phyloP scores from a whole-genome alignment of 1,140 invertebrate species.

The Drosophila leontia region DNA sequence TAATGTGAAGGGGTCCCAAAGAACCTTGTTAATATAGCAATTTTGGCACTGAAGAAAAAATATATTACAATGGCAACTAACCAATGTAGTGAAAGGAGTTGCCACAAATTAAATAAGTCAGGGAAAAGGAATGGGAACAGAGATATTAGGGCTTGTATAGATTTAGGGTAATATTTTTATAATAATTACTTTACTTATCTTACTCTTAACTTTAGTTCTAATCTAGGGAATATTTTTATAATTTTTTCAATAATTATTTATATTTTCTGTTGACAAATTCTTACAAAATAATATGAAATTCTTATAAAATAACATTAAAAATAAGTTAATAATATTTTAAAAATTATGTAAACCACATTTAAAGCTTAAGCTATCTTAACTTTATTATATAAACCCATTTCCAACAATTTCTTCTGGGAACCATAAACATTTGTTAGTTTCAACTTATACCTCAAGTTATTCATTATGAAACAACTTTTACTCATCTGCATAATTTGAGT shows the following conservation, averaged over 20 bases:
- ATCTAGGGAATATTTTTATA: no score
- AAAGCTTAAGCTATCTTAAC: not conserved
- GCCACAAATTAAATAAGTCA: conserved; percentile 4
- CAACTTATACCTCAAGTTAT: not conserved
- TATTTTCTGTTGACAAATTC: no score
- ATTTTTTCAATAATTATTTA: no score
- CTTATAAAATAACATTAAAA: not conserved
- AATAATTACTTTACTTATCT: no score
- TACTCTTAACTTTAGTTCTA: no score
- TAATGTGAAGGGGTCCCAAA: not conserved
- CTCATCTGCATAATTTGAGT: conserved; percentile 71
- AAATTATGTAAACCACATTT: not conserved
- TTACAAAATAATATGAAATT: not conserved
- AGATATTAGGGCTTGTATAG: not conserved
- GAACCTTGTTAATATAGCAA: conserved; percentile 56
- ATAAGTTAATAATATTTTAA: not conserved
- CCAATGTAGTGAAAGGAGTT: conserved; percentile 16
- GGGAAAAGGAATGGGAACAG: no score
- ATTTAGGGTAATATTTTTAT: not conserved
- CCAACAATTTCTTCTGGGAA: not conserved
- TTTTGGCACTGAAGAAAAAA: conserved; percentile 60
- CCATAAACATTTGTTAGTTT: conserved; percentile 32
- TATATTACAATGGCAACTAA: conserved; percentile 7
- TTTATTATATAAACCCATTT: not conserved
- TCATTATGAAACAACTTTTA: conserved; percentile 58